Evolutionary conservation across 2,113 vertebrate species (phyloP).

Genomic region (Esox niger): DNA sequence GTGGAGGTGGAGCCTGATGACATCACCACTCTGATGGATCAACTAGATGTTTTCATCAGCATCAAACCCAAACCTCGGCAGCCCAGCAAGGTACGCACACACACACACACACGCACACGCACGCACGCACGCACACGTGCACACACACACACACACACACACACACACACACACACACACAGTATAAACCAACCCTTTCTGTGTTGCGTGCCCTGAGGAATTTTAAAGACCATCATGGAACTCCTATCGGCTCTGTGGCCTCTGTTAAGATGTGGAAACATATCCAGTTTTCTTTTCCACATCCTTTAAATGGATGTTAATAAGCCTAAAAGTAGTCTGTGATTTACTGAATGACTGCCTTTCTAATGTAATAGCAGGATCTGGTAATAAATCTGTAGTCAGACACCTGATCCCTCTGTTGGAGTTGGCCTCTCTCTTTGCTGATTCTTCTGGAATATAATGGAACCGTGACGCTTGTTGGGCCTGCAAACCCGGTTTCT

Average conservation of each 20-base stretch:
- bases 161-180: no score
- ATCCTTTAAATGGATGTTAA: not conserved
- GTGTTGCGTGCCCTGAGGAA: not conserved
- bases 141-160: not conserved
- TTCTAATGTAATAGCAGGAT: not conserved
- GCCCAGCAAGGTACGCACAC: conserved; percentile 94
- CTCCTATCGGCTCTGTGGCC: not conserved
- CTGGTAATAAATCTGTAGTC: not conserved
- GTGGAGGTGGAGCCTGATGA: conserved; percentile 91
- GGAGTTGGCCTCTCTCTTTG: not conserved
- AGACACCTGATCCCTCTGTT: not conserved
- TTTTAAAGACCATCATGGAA: not conserved
- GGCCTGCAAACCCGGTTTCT: no score
- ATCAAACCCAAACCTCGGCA: conserved; percentile 98
- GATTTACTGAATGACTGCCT: not conserved
- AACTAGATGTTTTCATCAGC: conserved; percentile 97
- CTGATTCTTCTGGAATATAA: not conserved
- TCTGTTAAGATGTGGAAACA: not conserved
- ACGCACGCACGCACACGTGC: no score
- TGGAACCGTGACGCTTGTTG: not conserved
- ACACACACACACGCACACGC: not conserved
- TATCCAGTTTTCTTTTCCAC: not conserved
- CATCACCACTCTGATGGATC: conserved; percentile 93
- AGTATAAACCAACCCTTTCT: no score
- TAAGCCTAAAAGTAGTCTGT: not conserved